A percentile compares a stretch with the other conserved stretches of the same genome.
phyloP scores from a whole-genome alignment of 1,140 invertebrate species.

The Megalopta genalis region DNA sequence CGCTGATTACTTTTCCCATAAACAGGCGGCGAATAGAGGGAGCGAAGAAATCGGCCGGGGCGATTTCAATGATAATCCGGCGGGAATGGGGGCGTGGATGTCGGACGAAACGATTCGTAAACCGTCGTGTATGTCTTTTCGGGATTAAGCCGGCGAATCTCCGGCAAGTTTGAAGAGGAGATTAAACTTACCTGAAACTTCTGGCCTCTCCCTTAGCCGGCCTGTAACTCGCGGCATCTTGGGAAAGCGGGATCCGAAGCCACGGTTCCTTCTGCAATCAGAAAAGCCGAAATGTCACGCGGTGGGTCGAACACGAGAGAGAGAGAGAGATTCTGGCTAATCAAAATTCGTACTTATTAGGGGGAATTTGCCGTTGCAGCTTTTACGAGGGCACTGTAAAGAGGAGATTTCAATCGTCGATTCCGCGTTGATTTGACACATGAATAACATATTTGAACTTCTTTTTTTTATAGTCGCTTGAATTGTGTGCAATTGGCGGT shows the following conservation, averaged over 20 bases:
- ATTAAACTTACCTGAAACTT: conserved; percentile 46
- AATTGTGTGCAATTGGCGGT: no score
- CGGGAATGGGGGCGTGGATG: conserved; percentile 17
- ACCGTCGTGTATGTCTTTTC: conserved; percentile 51
- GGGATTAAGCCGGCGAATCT: conserved; percentile 50
- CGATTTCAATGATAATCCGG: conserved; percentile 9
- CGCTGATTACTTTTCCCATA: not conserved
- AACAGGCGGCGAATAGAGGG: not conserved
- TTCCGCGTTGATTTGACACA: no score
- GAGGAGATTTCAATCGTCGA: no score
- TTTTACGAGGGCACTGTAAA: no score
- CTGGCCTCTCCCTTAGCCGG: not conserved
- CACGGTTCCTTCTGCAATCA: conserved; percentile 36
- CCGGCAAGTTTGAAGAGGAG: conserved; percentile 29
- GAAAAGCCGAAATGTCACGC: conserved; percentile 7
- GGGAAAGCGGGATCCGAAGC: no score
- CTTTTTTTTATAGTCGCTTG: no score
- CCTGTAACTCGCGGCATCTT: not conserved
- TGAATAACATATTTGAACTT: no score
- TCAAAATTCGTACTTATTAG: no score
- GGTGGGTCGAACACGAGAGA: no score
- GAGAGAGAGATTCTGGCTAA: no score
- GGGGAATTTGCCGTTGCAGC: no score
- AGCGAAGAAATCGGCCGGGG: not conserved
- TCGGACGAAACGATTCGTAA: conserved; percentile 44